A percentile compares a stretch with the other conserved stretches of the same genome.
These are phyloP conservation scores for Ailurus styani DNA, from an alignment of 2,113 vertebrate genomes.

Conservation along the genomic window DNA sequence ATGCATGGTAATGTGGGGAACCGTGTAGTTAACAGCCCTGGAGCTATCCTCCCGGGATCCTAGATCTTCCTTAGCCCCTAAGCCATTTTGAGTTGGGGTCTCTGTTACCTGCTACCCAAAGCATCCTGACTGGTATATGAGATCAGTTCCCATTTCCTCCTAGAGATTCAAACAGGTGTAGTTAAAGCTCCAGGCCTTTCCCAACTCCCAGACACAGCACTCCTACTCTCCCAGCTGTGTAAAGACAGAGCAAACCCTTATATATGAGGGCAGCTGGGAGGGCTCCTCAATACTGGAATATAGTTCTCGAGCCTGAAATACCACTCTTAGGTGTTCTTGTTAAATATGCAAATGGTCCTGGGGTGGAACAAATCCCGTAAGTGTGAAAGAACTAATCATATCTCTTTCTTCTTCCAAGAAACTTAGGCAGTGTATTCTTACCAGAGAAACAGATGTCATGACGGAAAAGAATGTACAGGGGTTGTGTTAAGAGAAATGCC, in stretches of 20 bases:
- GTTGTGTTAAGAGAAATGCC: neutral
- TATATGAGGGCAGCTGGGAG: neutral
- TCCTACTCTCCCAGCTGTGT: rapidly evolving
- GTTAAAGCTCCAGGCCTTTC: neutral
- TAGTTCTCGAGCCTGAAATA: neutral
- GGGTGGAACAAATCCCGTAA: neutral
- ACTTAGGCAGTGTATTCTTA: neutral
- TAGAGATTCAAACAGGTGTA: neutral
- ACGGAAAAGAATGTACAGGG: neutral
- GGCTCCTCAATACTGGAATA: neutral
- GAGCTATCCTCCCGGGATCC: neutral
- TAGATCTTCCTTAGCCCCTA: neutral
- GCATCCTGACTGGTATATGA: neutral
- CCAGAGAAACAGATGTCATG: neutral
- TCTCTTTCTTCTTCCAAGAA: neutral
- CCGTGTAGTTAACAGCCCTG: neutral
- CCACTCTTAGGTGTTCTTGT: neutral
- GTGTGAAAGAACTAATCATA: neutral
- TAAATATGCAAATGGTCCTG: neutral
- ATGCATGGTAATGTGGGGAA: neutral
- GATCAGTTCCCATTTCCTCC: neutral
- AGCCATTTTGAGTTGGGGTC: neutral
- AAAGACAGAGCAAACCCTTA: neutral
- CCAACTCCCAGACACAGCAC: neutral
- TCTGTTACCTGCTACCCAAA: neutral